These are phyloP conservation scores for Hemiprocne comata DNA, from an alignment of 2,113 vertebrate genomes.

Conservation along the genomic window DNA sequence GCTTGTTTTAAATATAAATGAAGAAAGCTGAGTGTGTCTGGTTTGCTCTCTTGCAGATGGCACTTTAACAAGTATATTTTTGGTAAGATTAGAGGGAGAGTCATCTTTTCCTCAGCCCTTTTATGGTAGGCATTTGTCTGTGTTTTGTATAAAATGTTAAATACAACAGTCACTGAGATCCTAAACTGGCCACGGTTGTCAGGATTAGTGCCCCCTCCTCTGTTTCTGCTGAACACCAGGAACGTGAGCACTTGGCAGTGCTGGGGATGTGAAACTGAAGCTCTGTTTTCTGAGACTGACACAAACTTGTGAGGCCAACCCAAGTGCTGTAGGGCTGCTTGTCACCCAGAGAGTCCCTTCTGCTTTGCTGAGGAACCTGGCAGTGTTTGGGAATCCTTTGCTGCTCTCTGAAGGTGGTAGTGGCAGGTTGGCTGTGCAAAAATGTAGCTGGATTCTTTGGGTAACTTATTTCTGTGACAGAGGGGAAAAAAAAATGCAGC, in stretches of 20 bases:
- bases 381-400: background rate
- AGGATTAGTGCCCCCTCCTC: background rate
- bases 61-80: slow-evolving; percentile 67
- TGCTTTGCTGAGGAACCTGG: background rate
- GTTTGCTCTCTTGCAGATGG: slow-evolving; percentile 55
- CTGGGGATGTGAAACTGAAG: background rate
- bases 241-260: background rate
- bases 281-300: background rate
- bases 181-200: background rate
- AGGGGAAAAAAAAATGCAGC: background rate
- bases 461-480: background rate
- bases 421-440: background rate
- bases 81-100: slow-evolving; percentile 39
- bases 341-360: background rate
- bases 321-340: background rate
- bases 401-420: rapidly evolving
- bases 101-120: slow-evolving; percentile 44
- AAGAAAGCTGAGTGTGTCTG: slow-evolving; percentile 19
- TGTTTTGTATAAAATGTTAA: slow-evolving; percentile 10
- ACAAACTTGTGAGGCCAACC: background rate
- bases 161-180: background rate
- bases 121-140: slow-evolving; percentile 27
- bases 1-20: slow-evolving; percentile 18
- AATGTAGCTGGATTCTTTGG: background rate
- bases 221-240: background rate